Percentiles rank a stretch among this genome's conserved stretches.
Evolutionary conservation across 2,113 vertebrate species (phyloP).

Genomic region (Peucedramus taeniatus): DNA sequence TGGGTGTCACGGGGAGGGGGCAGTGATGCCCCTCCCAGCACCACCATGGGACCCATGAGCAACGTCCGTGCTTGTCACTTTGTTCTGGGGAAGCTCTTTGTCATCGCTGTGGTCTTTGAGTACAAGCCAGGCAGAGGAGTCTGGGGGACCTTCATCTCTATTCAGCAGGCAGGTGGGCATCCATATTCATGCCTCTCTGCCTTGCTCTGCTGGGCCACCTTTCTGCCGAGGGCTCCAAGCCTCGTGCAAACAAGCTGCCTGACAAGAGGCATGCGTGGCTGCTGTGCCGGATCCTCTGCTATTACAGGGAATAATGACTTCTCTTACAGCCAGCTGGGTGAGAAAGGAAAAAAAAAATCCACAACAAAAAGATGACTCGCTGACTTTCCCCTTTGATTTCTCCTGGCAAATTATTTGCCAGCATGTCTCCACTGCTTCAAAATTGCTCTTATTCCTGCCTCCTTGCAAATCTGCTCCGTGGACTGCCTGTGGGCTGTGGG

Average conservation of each 20-base stretch:
- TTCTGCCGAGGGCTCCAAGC: background rate
- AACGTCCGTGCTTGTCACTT: rapidly evolving
- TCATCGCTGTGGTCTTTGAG: background rate
- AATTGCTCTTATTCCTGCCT: background rate
- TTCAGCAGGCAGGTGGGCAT: slow-evolving; percentile 58
- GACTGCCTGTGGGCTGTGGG: background rate
- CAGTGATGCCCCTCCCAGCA: too few species aligned
- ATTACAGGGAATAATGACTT: background rate
- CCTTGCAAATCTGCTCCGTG: background rate
- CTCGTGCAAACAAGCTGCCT: background rate
- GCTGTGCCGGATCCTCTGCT: background rate
- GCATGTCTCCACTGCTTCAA: background rate
- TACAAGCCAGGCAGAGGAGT: background rate
- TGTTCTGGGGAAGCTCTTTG: background rate
- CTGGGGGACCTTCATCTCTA: background rate
- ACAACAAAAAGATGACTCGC: background rate
- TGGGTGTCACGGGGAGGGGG: background rate
- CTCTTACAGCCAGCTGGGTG: background rate
- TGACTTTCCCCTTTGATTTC: slow-evolving; percentile 2
- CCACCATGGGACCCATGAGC: background rate
- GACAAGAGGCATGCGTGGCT: background rate
- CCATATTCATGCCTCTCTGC: slow-evolving; percentile 50
- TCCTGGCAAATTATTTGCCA: background rate
- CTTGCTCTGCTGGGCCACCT: background rate
- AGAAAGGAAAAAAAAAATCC: background rate